Conservation (phyloP, 2,797 vertebrate species). For the Poeciliopsis presidionis region DNA sequence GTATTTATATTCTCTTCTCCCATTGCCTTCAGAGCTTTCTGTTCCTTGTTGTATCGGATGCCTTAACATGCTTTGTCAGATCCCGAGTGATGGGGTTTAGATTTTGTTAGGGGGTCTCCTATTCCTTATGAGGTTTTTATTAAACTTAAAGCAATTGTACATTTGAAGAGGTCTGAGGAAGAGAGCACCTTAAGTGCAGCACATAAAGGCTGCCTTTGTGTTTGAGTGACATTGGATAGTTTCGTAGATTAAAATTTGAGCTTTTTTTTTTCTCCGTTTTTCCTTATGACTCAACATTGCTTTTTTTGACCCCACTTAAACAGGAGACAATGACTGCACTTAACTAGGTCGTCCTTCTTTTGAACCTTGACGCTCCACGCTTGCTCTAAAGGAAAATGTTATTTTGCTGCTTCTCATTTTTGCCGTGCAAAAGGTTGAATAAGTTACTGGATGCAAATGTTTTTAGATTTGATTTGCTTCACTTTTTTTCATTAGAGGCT, state of each 20-base stretch:
- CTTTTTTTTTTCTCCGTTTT: conserved; percentile 43
- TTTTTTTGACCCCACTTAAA: conserved; percentile 78
- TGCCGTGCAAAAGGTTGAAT: neutral
- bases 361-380: conserved; percentile 37
- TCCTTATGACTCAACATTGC: conserved; percentile 61
- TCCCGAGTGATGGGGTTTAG: conserved; percentile 43
- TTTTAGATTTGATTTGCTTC: neutral
- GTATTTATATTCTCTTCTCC: conserved; percentile 68
- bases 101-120: conserved; percentile 34
- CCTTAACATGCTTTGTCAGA: conserved; percentile 39
- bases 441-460: fast-evolving
- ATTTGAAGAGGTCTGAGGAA: conserved; percentile 62
- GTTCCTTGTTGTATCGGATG: conserved; percentile 19
- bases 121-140: conserved; percentile 51
- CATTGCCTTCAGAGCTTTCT: conserved; percentile 50
- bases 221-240: conserved; percentile 53
- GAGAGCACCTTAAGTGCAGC: conserved; percentile 57
- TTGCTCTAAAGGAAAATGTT: conserved; percentile 29
- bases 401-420: neutral
- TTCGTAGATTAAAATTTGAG: conserved; percentile 61
- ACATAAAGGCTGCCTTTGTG: conserved; percentile 75
- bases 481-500: neutral
- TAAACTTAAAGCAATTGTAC: conserved; percentile 63
- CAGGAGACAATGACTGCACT: conserved; percentile 72
- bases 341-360: conserved; percentile 61